These are phyloP conservation scores for Drosophila helvetica DNA, from an alignment of 2,888 invertebrate genomes.

Conservation along the genomic window DNA sequence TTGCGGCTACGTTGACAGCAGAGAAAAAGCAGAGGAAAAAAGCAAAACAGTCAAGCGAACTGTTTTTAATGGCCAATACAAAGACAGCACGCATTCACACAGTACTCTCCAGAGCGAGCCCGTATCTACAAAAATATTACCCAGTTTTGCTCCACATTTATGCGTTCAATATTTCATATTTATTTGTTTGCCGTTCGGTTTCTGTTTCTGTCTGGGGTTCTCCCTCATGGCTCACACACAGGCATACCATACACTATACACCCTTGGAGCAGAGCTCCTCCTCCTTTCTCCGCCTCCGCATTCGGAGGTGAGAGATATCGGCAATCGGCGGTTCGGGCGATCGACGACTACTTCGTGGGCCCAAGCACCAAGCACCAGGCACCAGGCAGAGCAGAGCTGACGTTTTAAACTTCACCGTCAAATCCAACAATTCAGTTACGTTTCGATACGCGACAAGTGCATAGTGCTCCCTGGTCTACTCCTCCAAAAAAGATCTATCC, in stretches of 20 bases:
- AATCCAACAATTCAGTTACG: constrained; percentile 81
- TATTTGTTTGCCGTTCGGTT: constrained; percentile 62
- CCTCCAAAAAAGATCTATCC: constrained; percentile 3
- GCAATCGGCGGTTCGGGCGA: constrained; percentile 21
- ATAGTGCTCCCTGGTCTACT: constrained; percentile 50
- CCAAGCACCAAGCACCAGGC: constrained; percentile 14
- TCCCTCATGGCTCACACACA: constrained; percentile 21
- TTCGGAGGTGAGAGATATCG: constrained; percentile 37
- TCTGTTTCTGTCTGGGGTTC: constrained; percentile 16
- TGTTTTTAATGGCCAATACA: constrained; percentile 67
- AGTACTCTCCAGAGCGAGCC: constrained; percentile 11
- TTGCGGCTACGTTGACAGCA: constrained; percentile 41
- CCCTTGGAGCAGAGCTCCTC: constrained; percentile 28
- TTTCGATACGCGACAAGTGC: constrained; percentile 83
- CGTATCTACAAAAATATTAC: constrained; percentile 66
- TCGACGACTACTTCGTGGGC: constrained; percentile 51
- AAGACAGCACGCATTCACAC: constrained; percentile 41
- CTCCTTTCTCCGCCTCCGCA: constrained; percentile 48
- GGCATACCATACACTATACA: constrained; percentile 1
- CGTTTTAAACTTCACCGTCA: constrained; percentile 82
- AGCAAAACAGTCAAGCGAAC: not conserved
- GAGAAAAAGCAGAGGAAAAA: not conserved
- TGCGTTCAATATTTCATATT: constrained; percentile 78
- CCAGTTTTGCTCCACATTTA: constrained; percentile 66
- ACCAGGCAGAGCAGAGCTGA: constrained; percentile 55